Percentiles rank a stretch among this genome's conserved stretches.
phyloP scores from a whole-genome alignment of 2,113 vertebrate species.

The Eidolon helvum region DNA sequence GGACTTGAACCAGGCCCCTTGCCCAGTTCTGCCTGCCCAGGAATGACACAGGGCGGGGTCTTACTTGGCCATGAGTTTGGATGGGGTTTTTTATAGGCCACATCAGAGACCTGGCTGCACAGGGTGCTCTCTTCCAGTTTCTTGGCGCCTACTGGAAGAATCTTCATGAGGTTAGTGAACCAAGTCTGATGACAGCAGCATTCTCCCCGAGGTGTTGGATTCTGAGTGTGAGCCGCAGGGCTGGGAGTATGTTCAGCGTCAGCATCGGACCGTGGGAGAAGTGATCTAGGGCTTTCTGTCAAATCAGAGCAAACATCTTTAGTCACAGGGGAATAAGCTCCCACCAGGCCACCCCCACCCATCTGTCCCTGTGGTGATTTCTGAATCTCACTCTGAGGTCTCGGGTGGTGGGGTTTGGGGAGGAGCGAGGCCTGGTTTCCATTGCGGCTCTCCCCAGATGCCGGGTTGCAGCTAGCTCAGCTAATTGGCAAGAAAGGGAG shows the following conservation, averaged over 20 bases:
- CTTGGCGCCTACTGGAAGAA: background rate
- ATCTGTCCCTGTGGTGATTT: background rate
- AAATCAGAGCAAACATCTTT: background rate
- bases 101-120: background rate
- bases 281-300: background rate
- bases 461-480: slow-evolving; percentile 28
- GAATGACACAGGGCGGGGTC: rapidly evolving
- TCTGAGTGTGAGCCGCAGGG: background rate
- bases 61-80: background rate
- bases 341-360: background rate
- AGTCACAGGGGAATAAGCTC: background rate
- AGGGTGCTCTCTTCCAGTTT: background rate
- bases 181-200: background rate
- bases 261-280: background rate
- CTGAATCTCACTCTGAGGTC: background rate
- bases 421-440: background rate
- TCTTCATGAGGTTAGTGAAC: background rate
- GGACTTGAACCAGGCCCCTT: background rate
- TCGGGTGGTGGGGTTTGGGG: background rate
- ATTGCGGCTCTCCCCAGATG: background rate
- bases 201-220: background rate
- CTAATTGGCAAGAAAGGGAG: slow-evolving; percentile 67
- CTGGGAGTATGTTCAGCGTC: background rate
- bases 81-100: background rate
- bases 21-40: background rate